Conservation (phyloP, 2,888 invertebrate genomes). For the Leistus spinibarbis region DNA sequence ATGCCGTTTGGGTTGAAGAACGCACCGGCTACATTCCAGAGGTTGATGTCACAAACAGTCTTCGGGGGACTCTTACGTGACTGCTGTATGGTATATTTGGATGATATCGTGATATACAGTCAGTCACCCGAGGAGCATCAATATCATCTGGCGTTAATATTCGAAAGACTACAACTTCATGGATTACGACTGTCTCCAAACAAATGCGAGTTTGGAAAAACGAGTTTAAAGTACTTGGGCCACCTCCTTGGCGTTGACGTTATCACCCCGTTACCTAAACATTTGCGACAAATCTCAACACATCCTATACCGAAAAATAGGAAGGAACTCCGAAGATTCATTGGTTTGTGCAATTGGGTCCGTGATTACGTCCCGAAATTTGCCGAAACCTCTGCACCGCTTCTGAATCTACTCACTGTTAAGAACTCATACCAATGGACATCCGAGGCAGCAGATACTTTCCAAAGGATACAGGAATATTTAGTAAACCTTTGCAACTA, state of each 20-base stretch:
- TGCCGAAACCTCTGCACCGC: conserved; percentile 41
- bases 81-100: conserved; percentile 45
- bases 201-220: conserved; percentile 33
- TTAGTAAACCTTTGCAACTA: conserved; percentile 40
- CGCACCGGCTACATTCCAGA: conserved; percentile 47
- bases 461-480: conserved; percentile 29
- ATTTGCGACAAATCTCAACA: conserved; percentile 11
- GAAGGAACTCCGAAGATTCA: conserved; percentile 41
- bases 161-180: conserved; percentile 42
- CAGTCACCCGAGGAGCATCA: conserved; percentile 42
- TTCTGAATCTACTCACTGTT: conserved; percentile 42
- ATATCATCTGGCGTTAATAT: conserved; percentile 39
- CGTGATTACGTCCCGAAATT: conserved; percentile 45
- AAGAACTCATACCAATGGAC: conserved; percentile 39
- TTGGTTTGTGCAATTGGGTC: conserved; percentile 45
- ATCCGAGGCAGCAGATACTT: conserved; percentile 25
- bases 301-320: conserved; percentile 30
- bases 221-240: conserved; percentile 29
- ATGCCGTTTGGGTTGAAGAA: conserved; percentile 48
- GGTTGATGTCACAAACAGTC: conserved; percentile 45
- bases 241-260: conserved; percentile 17
- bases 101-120: conserved; percentile 47
- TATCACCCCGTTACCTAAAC: neutral
- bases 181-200: neutral
- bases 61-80: conserved; percentile 41